Evolutionary conservation across 2,888 invertebrate genomes (phyloP).

Genomic region (Caenorhabditis sinica): DNA sequence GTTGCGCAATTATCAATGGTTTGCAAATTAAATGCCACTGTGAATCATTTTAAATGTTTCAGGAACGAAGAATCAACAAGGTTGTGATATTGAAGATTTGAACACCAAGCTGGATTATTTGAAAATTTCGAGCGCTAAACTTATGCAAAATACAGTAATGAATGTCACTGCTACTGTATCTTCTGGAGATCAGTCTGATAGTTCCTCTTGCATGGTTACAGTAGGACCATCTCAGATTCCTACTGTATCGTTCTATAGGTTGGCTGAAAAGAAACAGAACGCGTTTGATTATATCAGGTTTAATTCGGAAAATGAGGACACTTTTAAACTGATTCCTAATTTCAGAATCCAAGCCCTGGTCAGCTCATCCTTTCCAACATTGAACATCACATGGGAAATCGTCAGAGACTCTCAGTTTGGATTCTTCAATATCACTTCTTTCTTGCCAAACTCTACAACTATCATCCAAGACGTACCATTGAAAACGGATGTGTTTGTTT

Average conservation of each 20-base stretch:
- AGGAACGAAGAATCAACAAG: constrained; percentile 30
- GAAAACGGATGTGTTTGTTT: constrained; percentile 61
- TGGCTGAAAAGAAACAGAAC: constrained; percentile 58
- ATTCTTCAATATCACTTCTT: constrained; percentile 60
- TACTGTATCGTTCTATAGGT: constrained; percentile 46
- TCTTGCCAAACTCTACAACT: constrained; percentile 46
- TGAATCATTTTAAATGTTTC: not conserved
- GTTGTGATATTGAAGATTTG: constrained; percentile 32
- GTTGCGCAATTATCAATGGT: constrained; percentile 48
- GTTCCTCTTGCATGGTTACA: constrained; percentile 55
- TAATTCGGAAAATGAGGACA: not conserved
- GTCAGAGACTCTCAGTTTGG: constrained; percentile 55
- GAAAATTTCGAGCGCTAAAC: constrained; percentile 36
- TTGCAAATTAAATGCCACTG: not conserved
- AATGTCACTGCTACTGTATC: constrained; percentile 55
- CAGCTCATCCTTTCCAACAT: constrained; percentile 24
- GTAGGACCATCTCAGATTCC: constrained; percentile 56
- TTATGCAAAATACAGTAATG: constrained; percentile 40
- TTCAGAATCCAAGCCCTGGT: constrained; percentile 65
- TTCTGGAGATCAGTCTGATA: constrained; percentile 53
- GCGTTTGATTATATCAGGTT: constrained; percentile 66
- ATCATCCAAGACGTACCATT: constrained; percentile 51
- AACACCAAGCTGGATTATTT: constrained; percentile 18
- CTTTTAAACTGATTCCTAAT: not conserved
- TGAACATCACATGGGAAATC: constrained; percentile 63